Base-by-base conservation (phyloP, 1,140 invertebrate species). In the Contarinia nasturtii region DNA sequence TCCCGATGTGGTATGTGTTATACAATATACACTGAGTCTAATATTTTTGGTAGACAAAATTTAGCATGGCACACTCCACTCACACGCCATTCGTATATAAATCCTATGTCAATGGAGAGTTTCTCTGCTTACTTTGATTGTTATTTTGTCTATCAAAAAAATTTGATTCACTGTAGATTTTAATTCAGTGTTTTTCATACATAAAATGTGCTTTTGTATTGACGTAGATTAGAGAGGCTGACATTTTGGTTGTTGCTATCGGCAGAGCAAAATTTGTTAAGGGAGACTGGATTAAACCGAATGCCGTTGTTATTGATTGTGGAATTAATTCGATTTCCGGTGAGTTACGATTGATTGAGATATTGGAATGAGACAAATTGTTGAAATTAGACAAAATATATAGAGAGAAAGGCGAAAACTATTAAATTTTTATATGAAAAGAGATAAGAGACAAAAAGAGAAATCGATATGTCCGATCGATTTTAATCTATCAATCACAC, bases 281-380 rank as follows among this genome's bases (percentile, higher is more conserved):
- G 64, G 88, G 82, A 0, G 82, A 82, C 44, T 98, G 95, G 95
- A 82, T 99, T 40, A 98, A 98, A 69, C 88, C 89, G 0, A 93
- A 94, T 17, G 93, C 94, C 42, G 81, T 98, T 22, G 94, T 99
- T n/a, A 97, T 99, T 54, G 96, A 99, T 64, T 99, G 95, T 71
- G 96, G 96, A 37, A 99, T 98, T 47, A 98, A 95, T 67, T 74
- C 83, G 4, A 82, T 95, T 53, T 74, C 85, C 68, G 90, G 89
- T 93, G 70, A 62, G 56, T 56, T 33, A 38, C 4, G 10, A 27
- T 49, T 33, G 40, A n/a, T n/a, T n/a, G n/a, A n/a, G n/a, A 48
- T 49, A 47, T 50, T 40, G 48, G 40, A 49, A 21, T 8, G 14
- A 36, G 8, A n/a, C n/a, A n/a, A n/a, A n/a, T n/a, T n/a, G n/a